Conservation (phyloP, 1,140 invertebrate genomes). For the Eueides isabella region DNA sequence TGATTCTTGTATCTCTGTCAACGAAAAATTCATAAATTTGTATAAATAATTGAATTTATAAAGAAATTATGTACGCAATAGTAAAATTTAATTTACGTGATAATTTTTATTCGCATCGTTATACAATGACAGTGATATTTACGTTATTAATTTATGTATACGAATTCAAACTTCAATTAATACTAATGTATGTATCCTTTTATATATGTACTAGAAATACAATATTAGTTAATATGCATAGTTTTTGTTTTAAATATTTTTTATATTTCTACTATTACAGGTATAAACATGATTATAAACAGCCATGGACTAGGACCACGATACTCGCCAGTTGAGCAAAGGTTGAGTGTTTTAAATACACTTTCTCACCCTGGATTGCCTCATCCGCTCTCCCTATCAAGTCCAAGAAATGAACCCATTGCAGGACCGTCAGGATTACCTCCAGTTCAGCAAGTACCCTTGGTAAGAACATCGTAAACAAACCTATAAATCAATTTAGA, state of each 20-base stretch:
- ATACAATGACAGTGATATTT: background rate
- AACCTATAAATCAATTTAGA: background rate
- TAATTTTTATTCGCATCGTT: background rate
- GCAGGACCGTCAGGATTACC: slow-evolving; percentile 90
- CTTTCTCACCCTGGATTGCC: slow-evolving; percentile 70
- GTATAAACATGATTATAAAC: slow-evolving; percentile 81
- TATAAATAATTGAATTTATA: background rate
- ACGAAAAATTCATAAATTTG: background rate
- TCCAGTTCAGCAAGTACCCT: slow-evolving; percentile 92
- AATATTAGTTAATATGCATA: background rate
- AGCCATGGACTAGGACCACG: slow-evolving; percentile 70
- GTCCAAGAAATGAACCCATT: slow-evolving; percentile 87
- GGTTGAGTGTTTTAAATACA: slow-evolving; percentile 68
- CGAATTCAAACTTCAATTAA: background rate
- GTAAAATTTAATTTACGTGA: background rate
- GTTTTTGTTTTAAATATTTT: background rate
- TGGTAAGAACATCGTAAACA: slow-evolving; percentile 85
- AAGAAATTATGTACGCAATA: background rate
- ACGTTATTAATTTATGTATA: background rate
- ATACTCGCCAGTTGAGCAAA: slow-evolving; percentile 77
- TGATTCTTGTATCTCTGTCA: background rate
- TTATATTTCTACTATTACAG: slow-evolving; percentile 63
- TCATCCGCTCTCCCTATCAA: slow-evolving; percentile 80
- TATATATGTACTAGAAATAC: background rate
- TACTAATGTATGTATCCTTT: background rate